Evolutionary conservation across 1,140 invertebrate species (phyloP), one percentile per base, ranked within the genome.

Genomic region (Trissolcus basalis): DNA sequence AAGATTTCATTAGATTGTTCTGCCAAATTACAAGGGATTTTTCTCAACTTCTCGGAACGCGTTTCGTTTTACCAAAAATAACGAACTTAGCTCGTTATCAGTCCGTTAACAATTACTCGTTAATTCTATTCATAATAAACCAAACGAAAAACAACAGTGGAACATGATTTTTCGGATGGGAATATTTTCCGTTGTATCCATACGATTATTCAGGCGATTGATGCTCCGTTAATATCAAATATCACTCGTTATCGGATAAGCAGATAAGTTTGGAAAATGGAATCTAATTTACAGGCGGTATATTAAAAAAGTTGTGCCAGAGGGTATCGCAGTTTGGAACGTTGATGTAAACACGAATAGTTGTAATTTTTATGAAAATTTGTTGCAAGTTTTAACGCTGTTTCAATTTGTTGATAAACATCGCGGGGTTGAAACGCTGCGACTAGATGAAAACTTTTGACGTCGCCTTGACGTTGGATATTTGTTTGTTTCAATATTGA

Each of bases 161-260:
- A 27, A 27, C 1, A 27, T 3, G 19, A 27, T 3, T 3, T 27
- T 1, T 27, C 6, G 19, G 2, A 27, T 7, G 43, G 13, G 8
- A 7, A 13, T 7, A 13, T 44, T 8, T 4, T 12, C 11, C 2
- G 8, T 39, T n/a, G 9, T 35, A 35, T 35, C 5, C 9, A 11
- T 11, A 39, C 2, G 3, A 4, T 9, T 2, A 39, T 39, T 39
- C 9, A 6, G 13, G 41, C 16, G 32, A 45, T 44, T 56, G 41
- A 44, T 33, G 41, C 41, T 45, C 44, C 14, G 44, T 45, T 56
- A 54, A 39, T 33, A 43, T 13, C 16, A 14, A 56, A 50, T 50
- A n/a, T 10, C 41, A 45, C 27, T 44, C 4, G 16, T 45, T 44
- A 56, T 44, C 39, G 12, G 41, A 56, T 56, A 56, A 56, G 36